Percentiles rank a stretch among this genome's conserved stretches.
Conservation (phyloP, 2,888 invertebrate species). For the Andrena trimmerana region DNA sequence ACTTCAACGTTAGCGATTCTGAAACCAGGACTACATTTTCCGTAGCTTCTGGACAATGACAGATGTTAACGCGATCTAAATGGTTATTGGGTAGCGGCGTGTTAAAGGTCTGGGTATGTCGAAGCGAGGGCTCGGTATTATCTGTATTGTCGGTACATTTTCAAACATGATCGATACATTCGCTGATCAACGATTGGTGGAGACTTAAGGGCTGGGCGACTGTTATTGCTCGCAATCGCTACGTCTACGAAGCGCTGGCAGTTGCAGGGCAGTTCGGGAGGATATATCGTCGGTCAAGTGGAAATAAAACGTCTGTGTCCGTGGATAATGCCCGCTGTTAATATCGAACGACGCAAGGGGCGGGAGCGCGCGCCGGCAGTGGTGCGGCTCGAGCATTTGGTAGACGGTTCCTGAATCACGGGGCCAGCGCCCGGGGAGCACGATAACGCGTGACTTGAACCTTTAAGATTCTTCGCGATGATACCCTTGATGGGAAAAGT, state of each 20-base stretch:
- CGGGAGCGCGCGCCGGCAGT: background rate
- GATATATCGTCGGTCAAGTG: conserved; percentile 53
- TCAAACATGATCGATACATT: background rate
- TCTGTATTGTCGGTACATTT: too few species aligned
- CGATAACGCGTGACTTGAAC: conserved; percentile 3
- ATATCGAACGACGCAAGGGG: conserved; percentile 33
- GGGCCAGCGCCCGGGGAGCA: background rate
- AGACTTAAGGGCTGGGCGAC: background rate
- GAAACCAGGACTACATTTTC: background rate
- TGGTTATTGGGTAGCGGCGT: background rate
- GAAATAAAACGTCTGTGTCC: conserved; percentile 55
- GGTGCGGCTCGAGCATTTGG: conserved; percentile 33
- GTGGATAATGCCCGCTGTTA: conserved; percentile 46
- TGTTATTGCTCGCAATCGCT: conserved; percentile 41
- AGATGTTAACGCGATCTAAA: too few species aligned
- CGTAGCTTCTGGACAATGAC: background rate
- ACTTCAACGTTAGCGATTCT: background rate
- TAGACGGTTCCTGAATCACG: conserved; percentile 20
- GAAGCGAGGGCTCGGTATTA: too few species aligned
- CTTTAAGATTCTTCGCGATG: background rate
- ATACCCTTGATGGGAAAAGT: too few species aligned
- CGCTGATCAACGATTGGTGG: conserved; percentile 2
- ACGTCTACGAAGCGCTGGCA: conserved; percentile 42
- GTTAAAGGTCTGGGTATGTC: background rate
- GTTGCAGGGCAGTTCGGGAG: conserved; percentile 49